Conservation (phyloP, 2,113 vertebrate species). For the Lichenostomus cassidix region DNA sequence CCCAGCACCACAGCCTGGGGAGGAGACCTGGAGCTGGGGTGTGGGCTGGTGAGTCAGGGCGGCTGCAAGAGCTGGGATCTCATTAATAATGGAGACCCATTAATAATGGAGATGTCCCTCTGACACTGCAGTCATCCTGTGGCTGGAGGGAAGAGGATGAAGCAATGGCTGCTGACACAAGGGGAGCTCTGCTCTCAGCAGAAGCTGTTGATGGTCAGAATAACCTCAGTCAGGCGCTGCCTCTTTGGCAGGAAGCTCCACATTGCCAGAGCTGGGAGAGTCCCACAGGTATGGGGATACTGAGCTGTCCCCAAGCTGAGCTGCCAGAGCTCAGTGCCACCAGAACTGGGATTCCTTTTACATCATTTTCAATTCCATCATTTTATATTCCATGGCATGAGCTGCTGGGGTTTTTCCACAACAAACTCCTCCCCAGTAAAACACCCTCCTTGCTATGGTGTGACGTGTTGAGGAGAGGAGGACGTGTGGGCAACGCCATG, state of each 20-base stretch:
- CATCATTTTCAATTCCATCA: background rate
- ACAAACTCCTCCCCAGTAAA: background rate
- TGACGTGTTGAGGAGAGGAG: background rate
- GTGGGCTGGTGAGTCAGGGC: background rate
- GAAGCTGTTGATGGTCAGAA: rapidly evolving
- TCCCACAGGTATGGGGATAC: rapidly evolving
- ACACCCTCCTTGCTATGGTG: background rate
- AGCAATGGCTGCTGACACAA: constrained; percentile 3
- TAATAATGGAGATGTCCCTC: background rate
- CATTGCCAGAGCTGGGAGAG: rapidly evolving
- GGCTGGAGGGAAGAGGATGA: background rate
- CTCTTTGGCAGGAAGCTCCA: background rate
- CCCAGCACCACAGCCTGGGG: background rate
- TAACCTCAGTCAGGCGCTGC: rapidly evolving
- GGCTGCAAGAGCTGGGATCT: background rate
- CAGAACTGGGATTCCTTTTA: background rate
- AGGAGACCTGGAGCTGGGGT: background rate
- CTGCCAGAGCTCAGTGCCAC: background rate
- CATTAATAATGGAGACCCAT: background rate
- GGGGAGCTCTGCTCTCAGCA: background rate
- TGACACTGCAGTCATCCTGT: background rate
- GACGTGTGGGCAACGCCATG: background rate
- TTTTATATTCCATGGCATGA: background rate
- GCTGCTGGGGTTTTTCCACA: background rate
- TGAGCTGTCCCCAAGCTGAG: background rate